These are phyloP conservation scores for Hofmannophila pseudospretella DNA, from an alignment of 2,888 invertebrate species.

Conservation along the genomic window DNA sequence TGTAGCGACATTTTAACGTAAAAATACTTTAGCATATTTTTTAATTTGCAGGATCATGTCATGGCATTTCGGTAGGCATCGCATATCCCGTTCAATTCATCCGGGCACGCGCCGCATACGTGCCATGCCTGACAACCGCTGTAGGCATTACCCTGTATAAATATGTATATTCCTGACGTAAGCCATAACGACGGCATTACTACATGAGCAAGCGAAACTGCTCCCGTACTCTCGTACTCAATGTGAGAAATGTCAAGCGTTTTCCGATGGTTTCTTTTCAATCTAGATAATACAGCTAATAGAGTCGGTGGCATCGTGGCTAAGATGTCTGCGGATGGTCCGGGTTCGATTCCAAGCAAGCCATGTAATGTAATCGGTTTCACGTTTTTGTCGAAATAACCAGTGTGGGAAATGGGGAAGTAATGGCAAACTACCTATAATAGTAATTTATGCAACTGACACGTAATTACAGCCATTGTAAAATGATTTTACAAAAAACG, in stretches of 20 bases:
- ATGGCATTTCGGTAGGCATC: slow-evolving; percentile 16
- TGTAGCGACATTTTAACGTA: too few relatives aligned
- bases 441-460: too few relatives aligned
- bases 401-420: too few relatives aligned
- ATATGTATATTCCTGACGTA: slow-evolving; percentile 33
- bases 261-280: slow-evolving; percentile 7
- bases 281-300: background rate
- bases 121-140: slow-evolving; percentile 41
- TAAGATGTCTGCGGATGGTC: too few relatives aligned
- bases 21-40: slow-evolving; percentile 6
- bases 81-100: slow-evolving; percentile 44
- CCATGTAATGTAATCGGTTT: too few relatives aligned
- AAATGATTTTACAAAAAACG: too few relatives aligned
- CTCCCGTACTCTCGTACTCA: slow-evolving; percentile 19
- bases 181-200: slow-evolving; percentile 37
- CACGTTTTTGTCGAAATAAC: too few relatives aligned
- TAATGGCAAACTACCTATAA: too few relatives aligned
- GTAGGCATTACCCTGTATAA: slow-evolving; percentile 38
- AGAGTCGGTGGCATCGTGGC: too few relatives aligned
- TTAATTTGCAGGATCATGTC: slow-evolving; percentile 18
- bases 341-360: too few relatives aligned
- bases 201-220: slow-evolving; percentile 31
- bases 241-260: slow-evolving; percentile 32
- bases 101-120: slow-evolving; percentile 46
- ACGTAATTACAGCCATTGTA: too few relatives aligned